phyloP scores from a whole-genome alignment of 1,140 invertebrate genomes.

The Chironomus striatipennis region DNA sequence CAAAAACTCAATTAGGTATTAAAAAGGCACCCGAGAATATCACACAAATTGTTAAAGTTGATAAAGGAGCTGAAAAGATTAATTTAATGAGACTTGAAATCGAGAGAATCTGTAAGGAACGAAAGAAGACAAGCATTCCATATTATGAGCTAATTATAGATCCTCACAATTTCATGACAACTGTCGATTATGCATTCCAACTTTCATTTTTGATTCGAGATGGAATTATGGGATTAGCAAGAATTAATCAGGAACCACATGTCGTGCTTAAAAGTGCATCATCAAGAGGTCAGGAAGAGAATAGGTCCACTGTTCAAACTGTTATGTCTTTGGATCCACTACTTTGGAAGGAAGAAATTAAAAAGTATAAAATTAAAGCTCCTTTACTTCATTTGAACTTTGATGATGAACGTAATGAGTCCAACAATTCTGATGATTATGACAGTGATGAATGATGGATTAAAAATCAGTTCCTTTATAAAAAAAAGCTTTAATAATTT shows the following conservation, averaged over 20 bases:
- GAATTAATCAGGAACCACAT: conserved; percentile 30
- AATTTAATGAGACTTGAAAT: conserved; percentile 30
- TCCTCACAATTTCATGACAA: conserved; percentile 33
- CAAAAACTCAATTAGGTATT: conserved; percentile 17
- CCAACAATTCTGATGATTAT: no score
- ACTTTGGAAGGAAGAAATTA: not conserved
- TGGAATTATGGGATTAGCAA: conserved; percentile 29
- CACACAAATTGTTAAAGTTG: conserved; percentile 26
- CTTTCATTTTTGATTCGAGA: conserved; percentile 33
- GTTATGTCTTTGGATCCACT: not conserved
- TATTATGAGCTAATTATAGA: conserved; percentile 34
- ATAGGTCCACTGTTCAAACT: not conserved
- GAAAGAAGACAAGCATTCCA: conserved; percentile 30
- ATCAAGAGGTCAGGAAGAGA: not conserved
- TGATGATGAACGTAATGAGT: not conserved
- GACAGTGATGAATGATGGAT: no score
- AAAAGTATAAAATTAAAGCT: not conserved
- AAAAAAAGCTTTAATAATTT: no score
- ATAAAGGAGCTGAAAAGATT: conserved; percentile 28
- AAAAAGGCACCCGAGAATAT: conserved; percentile 27
- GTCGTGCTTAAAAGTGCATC: conserved; percentile 17
- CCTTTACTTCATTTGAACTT: not conserved
- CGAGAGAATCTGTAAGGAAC: conserved; percentile 26
- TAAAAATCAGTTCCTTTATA: no score
- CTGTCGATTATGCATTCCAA: conserved; percentile 32